Conservation (phyloP, 2,113 vertebrate genomes). For the Equus quagga region DNA sequence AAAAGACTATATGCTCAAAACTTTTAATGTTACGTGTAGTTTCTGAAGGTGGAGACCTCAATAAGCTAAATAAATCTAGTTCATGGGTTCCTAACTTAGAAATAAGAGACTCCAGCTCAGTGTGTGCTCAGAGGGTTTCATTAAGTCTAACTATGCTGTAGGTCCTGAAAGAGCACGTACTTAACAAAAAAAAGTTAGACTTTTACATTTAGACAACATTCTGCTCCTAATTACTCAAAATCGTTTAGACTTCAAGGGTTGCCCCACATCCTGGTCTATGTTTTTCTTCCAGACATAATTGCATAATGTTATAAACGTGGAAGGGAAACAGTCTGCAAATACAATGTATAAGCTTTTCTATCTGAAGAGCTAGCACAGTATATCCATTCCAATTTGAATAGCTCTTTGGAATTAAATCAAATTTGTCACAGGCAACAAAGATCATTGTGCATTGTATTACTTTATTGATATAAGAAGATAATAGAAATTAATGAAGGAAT, state of each 20-base stretch:
- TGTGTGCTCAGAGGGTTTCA: background rate
- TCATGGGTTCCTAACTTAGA: background rate
- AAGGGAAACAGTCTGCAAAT: background rate
- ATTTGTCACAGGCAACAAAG: background rate
- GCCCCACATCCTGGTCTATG: background rate
- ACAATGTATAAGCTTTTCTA: background rate
- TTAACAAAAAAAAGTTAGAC: background rate
- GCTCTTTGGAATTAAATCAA: conserved; percentile 5
- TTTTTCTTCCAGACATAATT: background rate
- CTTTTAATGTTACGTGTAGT: background rate
- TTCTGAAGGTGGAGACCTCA: background rate
- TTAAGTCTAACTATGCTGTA: background rate
- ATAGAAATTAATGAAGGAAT: background rate
- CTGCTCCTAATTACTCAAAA: background rate
- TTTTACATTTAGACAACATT: background rate
- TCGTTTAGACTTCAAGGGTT: background rate
- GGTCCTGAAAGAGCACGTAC: background rate
- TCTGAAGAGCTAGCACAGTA: background rate
- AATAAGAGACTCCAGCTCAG: background rate
- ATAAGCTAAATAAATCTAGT: background rate
- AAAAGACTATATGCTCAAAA: background rate
- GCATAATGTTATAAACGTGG: background rate
- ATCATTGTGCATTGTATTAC: background rate
- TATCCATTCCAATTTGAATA: background rate
- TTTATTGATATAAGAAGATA: background rate